These are phyloP conservation scores for Betta splendens DNA, from an alignment of 2,797 vertebrate species.

Conservation along the genomic window DNA sequence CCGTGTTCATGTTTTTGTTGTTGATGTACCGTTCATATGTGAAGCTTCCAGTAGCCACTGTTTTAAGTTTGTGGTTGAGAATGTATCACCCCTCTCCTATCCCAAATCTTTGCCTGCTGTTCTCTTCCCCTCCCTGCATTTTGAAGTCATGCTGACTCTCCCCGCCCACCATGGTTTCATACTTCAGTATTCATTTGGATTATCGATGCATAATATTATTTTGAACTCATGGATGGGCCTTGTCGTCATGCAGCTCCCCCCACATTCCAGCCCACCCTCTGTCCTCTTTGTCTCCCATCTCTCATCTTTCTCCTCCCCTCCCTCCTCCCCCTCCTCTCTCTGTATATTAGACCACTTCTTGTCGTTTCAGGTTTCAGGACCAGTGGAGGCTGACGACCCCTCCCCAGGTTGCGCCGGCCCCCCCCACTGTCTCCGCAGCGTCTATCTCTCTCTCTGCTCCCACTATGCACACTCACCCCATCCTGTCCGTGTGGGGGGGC, in stretches of 20 bases:
- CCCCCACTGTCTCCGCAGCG: constrained; percentile 85
- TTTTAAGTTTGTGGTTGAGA: constrained; percentile 72
- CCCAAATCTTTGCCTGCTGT: constrained; percentile 51
- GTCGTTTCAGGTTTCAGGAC: constrained; percentile 91
- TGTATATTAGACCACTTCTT: constrained; percentile 90
- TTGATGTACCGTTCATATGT: constrained; percentile 71
- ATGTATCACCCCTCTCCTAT: constrained; percentile 49
- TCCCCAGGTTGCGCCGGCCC: constrained; percentile 84
- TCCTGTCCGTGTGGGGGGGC: constrained; percentile 85
- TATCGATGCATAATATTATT: constrained; percentile 61
- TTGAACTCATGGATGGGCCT: constrained; percentile 44
- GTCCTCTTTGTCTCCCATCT: constrained; percentile 64
- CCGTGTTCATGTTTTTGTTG: constrained; percentile 44
- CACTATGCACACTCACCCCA: constrained; percentile 88
- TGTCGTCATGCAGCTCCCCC: constrained; percentile 9
- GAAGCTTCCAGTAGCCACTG: constrained; percentile 59
- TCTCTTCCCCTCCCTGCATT: constrained; percentile 24
- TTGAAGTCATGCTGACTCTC: constrained; percentile 10
- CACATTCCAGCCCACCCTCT: constrained; percentile 48
- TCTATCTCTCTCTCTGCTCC: constrained; percentile 87
- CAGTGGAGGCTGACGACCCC: constrained; percentile 88
- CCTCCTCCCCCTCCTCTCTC: constrained; percentile 68
- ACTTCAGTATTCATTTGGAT: constrained; percentile 32
- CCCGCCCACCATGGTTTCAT: constrained; percentile 19
- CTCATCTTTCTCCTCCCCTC: constrained; percentile 43